These are phyloP conservation scores for Erebia ligea DNA, from an alignment of 2,888 invertebrate genomes.

Conservation along the genomic window DNA sequence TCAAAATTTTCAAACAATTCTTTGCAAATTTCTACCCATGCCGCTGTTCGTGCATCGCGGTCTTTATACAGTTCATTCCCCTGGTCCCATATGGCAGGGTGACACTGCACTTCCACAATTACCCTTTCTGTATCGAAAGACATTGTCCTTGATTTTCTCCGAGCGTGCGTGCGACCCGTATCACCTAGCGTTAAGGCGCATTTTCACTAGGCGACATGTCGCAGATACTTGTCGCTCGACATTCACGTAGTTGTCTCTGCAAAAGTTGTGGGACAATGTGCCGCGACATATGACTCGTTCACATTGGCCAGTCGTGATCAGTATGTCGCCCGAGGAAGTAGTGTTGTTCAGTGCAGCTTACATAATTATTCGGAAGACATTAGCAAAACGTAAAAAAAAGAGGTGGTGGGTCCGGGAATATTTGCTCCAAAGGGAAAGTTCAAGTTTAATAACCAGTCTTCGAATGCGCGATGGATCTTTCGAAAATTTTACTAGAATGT, in stretches of 20 bases:
- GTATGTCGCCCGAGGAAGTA: constrained; percentile 28
- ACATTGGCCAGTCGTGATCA: neutral
- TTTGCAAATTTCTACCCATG: no score
- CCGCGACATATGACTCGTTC: constrained; percentile 4
- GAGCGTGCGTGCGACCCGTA: no score
- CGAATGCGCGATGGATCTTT: neutral
- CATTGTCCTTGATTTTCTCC: no score
- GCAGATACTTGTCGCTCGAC: constrained; percentile 3
- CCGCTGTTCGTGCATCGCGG: no score
- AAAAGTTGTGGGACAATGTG: constrained; percentile 3
- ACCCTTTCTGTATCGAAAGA: no score
- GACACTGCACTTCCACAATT: no score
- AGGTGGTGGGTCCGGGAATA: constrained; percentile 14
- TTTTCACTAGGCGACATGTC: constrained; percentile 7
- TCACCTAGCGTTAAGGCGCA: neutral
- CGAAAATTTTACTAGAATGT: neutral
- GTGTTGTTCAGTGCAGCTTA: constrained; percentile 24
- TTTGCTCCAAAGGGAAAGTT: constrained; percentile 13
- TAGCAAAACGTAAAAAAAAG: constrained; percentile 11
- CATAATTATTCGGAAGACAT: constrained; percentile 9
- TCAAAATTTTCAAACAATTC: no score
- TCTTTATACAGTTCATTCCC: no score
- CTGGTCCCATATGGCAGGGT: no score
- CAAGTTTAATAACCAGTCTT: constrained; percentile 10
- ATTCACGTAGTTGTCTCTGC: neutral